Base-by-base conservation (phyloP, 2,113 vertebrate genomes). In the Antechinus flavipes region DNA sequence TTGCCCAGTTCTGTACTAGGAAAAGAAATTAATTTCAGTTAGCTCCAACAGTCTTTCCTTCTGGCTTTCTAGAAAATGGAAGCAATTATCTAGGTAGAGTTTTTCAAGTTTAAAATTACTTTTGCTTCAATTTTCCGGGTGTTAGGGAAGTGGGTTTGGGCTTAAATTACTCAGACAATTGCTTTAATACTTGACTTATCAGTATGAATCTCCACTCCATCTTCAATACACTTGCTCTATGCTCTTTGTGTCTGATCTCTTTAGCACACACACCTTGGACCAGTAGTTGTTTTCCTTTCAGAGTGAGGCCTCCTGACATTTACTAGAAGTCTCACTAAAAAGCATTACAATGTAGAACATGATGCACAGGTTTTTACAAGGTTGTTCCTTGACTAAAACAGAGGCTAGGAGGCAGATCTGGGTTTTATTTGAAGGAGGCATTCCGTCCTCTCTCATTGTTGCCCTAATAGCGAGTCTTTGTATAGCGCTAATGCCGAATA, bases 401-500 rank as follows among this genome's bases (percentile, higher is more conserved):
- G 84, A 61, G 27, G 49, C 95, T 95, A 35, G 30, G 90, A 91
- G 96, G 56, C 58, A 96, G 95, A 95, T 94, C 97, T 95, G 61
- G 90, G 96, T 89, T 91, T 95, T 52, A 96, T 93, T 93, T 94
- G 93, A 94, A 94, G 95, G 91, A 61, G 54, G 26, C 58, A 89
- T 95, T 96, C 93, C 22, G 49, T 84, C 92, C 92, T 68, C 90
- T 94, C 91, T 97, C 93, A 42, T 96, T 93, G 93, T 97, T 95
- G 91, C 46, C 8, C 91, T 55, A 90, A 93, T 54, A 46, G 35
- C 42, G 95, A 93, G 89, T 76, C 97, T n/a, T 14, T 8, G 30
- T 68, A 52, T 22, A 42, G 52, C 95, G 56, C 94, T 96, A 96
- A 97, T 89, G 76, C 93, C 92, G 91, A 93, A 94, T 35, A 47